These are phyloP conservation scores for Ceyx erithaca DNA, from an alignment of 2,797 vertebrate species.

Conservation along the genomic window DNA sequence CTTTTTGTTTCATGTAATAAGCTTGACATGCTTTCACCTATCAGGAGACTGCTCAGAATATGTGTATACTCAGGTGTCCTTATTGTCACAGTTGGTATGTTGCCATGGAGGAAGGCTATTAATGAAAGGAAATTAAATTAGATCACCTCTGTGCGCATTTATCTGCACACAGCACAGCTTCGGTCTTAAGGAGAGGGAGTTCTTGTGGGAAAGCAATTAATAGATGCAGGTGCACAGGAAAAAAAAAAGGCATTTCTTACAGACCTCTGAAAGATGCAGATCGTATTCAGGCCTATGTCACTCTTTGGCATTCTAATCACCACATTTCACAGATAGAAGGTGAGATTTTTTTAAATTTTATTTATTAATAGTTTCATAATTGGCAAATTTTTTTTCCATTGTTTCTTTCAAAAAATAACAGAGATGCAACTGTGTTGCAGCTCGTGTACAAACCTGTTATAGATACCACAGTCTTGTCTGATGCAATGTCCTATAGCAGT, in stretches of 20 bases:
- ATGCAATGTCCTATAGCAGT: background rate
- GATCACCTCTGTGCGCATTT: conserved; percentile 62
- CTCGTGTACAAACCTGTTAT: background rate
- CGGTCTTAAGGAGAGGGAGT: conserved; percentile 47
- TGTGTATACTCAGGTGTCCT: conserved; percentile 48
- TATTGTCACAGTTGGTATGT: conserved; percentile 67
- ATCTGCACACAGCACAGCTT: conserved; percentile 57
- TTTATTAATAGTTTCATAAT: background rate
- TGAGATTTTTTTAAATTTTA: background rate
- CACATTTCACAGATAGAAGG: conserved; percentile 13
- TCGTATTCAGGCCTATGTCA: background rate
- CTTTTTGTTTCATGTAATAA: conserved; percentile 25
- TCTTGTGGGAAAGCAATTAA: conserved; percentile 74
- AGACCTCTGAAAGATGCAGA: conserved; percentile 37
- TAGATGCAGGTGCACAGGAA: conserved; percentile 70
- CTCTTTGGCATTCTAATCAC: conserved; percentile 52
- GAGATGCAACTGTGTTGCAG: background rate
- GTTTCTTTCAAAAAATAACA: background rate
- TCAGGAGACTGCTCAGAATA: background rate
- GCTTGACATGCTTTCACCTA: background rate
- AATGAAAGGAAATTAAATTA: conserved; percentile 77
- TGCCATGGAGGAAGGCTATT: conserved; percentile 74
- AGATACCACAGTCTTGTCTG: background rate
- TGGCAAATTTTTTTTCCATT: background rate
- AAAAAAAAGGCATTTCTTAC: conserved; percentile 42